Evolutionary conservation across 2,888 invertebrate species (phyloP).

Genomic region (Odontocolon sp.): DNA sequence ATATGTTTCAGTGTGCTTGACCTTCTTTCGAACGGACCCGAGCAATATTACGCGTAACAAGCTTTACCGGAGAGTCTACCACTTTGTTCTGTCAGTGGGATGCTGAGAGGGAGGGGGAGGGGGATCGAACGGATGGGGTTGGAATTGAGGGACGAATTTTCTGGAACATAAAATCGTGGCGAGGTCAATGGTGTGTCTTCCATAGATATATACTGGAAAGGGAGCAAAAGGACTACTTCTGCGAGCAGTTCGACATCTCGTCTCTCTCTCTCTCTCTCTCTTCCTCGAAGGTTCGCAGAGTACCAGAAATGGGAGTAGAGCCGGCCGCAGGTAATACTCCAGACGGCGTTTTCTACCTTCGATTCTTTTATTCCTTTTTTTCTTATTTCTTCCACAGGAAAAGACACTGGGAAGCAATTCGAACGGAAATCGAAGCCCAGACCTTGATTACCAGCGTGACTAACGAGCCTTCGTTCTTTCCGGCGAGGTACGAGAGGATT

Average conservation of each 20-base stretch:
- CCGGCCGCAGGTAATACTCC: slow-evolving; percentile 57
- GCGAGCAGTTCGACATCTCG: slow-evolving; percentile 8
- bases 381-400: slow-evolving; percentile 33
- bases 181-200: slow-evolving; percentile 56
- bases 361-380: background rate
- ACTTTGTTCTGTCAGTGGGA: slow-evolving; percentile 17
- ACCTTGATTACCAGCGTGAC: slow-evolving; percentile 76
- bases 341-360: slow-evolving; percentile 1
- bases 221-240: slow-evolving; percentile 11
- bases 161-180: slow-evolving; percentile 61
- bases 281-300: slow-evolving; percentile 2
- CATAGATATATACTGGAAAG: slow-evolving; percentile 9
- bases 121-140: background rate
- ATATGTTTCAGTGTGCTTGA: slow-evolving; percentile 38
- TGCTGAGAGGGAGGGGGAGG: slow-evolving; percentile 12
- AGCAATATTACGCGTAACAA: slow-evolving; percentile 60
- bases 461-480: slow-evolving; percentile 70
- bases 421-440: slow-evolving; percentile 57
- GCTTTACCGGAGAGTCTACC: slow-evolving; percentile 30
- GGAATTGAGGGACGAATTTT: slow-evolving; percentile 59
- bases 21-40: slow-evolving; percentile 45
- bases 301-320: slow-evolving; percentile 37
- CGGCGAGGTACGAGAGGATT: slow-evolving; percentile 19
- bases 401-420: slow-evolving; percentile 55
- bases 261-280: background rate